Evolutionary conservation across 1,140 invertebrate genomes (phyloP).

Genomic region (Orchesella cincta): DNA sequence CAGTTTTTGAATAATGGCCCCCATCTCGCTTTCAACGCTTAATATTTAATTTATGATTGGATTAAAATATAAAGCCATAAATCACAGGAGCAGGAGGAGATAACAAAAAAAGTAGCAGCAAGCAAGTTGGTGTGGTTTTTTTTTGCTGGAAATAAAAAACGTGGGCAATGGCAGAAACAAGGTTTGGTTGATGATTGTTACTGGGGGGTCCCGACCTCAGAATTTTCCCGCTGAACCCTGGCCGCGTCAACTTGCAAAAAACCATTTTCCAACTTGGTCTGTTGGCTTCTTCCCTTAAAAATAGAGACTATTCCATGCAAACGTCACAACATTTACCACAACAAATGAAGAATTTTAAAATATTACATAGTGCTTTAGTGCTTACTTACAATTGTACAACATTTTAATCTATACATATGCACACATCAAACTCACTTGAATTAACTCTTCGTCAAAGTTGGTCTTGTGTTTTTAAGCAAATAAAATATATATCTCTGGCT

Average conservation of each 20-base stretch:
- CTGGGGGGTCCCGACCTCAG: slow-evolving; percentile 48
- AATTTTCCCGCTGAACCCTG: slow-evolving; percentile 50
- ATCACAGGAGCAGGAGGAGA: no score
- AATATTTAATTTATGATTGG: no score
- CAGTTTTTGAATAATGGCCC: no score
- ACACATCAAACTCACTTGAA: slow-evolving; percentile 18
- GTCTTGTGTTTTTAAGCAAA: neutral
- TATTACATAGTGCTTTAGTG: neutral
- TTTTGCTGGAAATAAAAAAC: slow-evolving; percentile 34
- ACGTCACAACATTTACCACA: slow-evolving; percentile 47
- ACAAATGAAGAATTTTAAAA: neutral
- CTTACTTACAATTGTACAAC: slow-evolving; percentile 8
- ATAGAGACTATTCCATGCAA: slow-evolving; percentile 53
- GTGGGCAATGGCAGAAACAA: slow-evolving; percentile 48
- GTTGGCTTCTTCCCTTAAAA: slow-evolving; percentile 52
- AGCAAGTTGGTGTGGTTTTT: neutral
- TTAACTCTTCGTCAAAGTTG: slow-evolving; percentile 12
- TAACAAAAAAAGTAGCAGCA: no score
- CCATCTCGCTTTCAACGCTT: no score
- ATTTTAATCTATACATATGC: neutral
- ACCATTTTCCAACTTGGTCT: slow-evolving; percentile 52
- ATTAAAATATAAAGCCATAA: no score
- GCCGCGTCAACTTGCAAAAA: slow-evolving; percentile 51
- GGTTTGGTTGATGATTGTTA: slow-evolving; percentile 49
- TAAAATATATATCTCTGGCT: neutral